Base-by-base conservation (phyloP, 2,797 vertebrate species). In the Sebastes elongatus region DNA sequence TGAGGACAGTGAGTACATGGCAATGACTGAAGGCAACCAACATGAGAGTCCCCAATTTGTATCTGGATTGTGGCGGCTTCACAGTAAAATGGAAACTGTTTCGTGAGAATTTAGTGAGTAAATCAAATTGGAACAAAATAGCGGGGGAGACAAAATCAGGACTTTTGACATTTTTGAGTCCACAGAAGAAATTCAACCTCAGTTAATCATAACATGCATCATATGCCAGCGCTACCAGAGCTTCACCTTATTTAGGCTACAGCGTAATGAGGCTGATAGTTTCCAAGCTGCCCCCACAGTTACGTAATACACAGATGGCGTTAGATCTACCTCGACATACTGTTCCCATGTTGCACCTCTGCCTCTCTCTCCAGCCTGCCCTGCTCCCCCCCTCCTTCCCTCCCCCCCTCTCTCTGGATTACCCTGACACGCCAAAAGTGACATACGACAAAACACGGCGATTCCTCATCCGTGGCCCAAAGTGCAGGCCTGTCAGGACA, bases 391-490 rank as follows among this genome's bases (percentile, higher is more conserved):
- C 32, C 10, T 10, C 62, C 8, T 1, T 4, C 4, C 33, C 4
- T 13, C 35, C 35, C 10, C n/a, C 10, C 30, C 27, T 75, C 46
- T 66, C 66, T 33, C 33, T 70, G 62, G 55, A 73, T 57, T 59
- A 75, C 25, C 23, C 53, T 57, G 25, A 61, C 63, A 62, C 2
- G 8, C 83, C 71, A 55, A 63, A 73, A 74, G 59, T 89, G 92
- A 92, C 88, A 89, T 88, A 90, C 90, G 85, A 88, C 89, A 88
- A 80, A 90, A 86, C 66, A 86, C 11, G 25, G 66, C 42, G 71
- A 49, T 74, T 69, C 76, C 55, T 80, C 75, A 73, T 90, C 76
- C 23, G 4, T 76, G 76, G 83, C 60, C 4, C 56, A 32, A 32
- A 46, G 67, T 59, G 62, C 65, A 70, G 80, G 60, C 66, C 35